A percentile compares a stretch with the other conserved stretches of the same genome.
Conservation (phyloP, 2,888 invertebrate genomes). For the Helobdella robusta region DNA sequence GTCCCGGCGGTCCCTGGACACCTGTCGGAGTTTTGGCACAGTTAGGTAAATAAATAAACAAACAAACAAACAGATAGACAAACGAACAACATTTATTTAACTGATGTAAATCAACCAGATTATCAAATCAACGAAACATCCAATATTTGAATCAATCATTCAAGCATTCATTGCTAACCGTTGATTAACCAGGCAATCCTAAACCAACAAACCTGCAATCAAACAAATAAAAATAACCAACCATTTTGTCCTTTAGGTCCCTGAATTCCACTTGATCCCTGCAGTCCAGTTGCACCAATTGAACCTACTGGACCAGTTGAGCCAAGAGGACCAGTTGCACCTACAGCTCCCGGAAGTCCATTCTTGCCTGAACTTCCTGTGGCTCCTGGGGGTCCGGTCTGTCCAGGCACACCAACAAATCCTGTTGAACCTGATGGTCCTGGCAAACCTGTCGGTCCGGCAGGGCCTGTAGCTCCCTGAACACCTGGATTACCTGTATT, state of each 20-base stretch:
- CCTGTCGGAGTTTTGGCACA: slow-evolving; percentile 24
- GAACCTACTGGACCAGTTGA: slow-evolving; percentile 38
- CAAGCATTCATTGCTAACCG: no score
- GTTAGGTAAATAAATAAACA: not conserved
- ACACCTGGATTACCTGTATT: slow-evolving; percentile 26
- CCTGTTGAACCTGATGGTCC: slow-evolving; percentile 31
- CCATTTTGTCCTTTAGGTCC: slow-evolving; percentile 16
- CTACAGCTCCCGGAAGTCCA: slow-evolving; percentile 25
- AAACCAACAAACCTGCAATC: no score
- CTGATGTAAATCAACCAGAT: no score
- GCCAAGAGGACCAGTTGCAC: slow-evolving; percentile 40
- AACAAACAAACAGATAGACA: no score
- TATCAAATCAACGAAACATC: no score
- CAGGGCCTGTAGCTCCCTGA: slow-evolving; percentile 18
- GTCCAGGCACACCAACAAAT: no score
- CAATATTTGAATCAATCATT: no score
- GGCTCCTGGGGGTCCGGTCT: slow-evolving; percentile 23
- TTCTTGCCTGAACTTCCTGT: slow-evolving; percentile 25
- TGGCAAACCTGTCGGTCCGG: slow-evolving; percentile 28
- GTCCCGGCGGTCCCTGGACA: slow-evolving; percentile 28
- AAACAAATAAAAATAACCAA: no score
- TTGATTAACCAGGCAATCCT: no score
- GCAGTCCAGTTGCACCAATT: slow-evolving; percentile 57
- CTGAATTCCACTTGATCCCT: slow-evolving; percentile 20
- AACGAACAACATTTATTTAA: no score